phyloP scores from a whole-genome alignment of 2,113 vertebrate genomes.

The Hemibagrus wyckioides region DNA sequence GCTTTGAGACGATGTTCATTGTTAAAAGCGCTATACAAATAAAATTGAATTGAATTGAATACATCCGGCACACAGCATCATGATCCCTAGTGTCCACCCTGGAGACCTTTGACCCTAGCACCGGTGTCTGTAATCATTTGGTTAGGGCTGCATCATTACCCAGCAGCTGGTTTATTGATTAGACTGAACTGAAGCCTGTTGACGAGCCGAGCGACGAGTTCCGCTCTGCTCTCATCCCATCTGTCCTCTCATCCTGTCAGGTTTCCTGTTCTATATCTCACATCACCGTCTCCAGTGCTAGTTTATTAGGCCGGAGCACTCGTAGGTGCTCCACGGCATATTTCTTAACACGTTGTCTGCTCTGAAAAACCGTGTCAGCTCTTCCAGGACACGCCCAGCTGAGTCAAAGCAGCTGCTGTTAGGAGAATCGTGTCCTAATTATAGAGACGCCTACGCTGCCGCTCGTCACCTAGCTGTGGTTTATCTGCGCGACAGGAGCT shows the following conservation, averaged over 20 bases:
- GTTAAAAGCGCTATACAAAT: too few species aligned
- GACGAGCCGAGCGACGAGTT: slow-evolving; percentile 49
- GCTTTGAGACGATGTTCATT: too few species aligned
- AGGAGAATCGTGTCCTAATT: slow-evolving; percentile 12
- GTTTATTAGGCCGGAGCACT: background rate
- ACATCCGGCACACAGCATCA: background rate
- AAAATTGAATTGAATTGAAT: background rate
- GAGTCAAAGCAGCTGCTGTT: slow-evolving; percentile 21
- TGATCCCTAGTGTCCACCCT: too few species aligned
- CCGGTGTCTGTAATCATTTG: background rate
- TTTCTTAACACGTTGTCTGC: background rate
- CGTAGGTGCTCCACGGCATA: background rate
- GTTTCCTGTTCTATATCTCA: slow-evolving; percentile 15
- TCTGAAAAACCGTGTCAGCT: background rate
- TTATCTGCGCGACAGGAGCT: background rate
- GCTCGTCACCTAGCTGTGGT: background rate
- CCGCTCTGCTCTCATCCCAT: slow-evolving; percentile 25
- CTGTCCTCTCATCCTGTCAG: slow-evolving; percentile 15
- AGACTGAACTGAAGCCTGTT: slow-evolving; percentile 53
- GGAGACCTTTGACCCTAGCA: slow-evolving; percentile 44
- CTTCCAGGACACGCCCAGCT: slow-evolving; percentile 10
- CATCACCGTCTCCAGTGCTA: background rate
- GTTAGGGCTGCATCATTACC: slow-evolving; percentile 29
- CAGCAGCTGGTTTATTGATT: slow-evolving; percentile 57
- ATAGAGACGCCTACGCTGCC: slow-evolving; percentile 24